Percentiles rank a stretch among this genome's conserved stretches.
Evolutionary conservation across 1,140 invertebrate species (phyloP).

Genomic region (Ephestia elutella): DNA sequence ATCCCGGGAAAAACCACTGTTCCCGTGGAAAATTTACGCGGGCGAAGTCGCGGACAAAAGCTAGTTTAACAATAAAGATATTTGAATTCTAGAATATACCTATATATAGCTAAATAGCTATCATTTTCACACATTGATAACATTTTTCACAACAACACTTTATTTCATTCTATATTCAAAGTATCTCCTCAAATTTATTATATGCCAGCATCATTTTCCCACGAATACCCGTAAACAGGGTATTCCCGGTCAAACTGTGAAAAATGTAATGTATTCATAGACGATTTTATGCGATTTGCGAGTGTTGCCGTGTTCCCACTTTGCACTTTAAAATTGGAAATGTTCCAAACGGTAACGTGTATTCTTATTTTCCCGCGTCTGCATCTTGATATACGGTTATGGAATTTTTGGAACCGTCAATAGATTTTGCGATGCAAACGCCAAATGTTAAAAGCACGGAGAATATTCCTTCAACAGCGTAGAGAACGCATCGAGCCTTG

Average conservation of each 20-base stretch:
- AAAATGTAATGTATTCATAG: constrained; percentile 5
- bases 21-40: no score
- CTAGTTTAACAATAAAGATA: no score
- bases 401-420: constrained; percentile 1
- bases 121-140: no score
- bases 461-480: no score
- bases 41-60: no score
- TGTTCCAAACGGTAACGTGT: constrained; percentile 3
- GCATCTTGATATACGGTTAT: constrained; percentile 2
- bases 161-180: background rate
- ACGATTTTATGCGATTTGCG: constrained; percentile 1
- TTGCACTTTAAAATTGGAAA: constrained; percentile 5
- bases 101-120: no score
- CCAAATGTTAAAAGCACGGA: background rate
- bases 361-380: constrained; percentile 1
- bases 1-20: no score
- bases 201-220: background rate
- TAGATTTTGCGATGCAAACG: background rate
- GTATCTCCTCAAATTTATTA: background rate
- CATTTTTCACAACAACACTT: background rate
- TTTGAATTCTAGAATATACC: no score
- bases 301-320: constrained; percentile 2
- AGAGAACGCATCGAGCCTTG: no score
- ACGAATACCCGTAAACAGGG: background rate
- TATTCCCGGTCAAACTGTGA: background rate